phyloP scores from a whole-genome alignment of 2,797 vertebrate genomes.

The Mus spretus region DNA sequence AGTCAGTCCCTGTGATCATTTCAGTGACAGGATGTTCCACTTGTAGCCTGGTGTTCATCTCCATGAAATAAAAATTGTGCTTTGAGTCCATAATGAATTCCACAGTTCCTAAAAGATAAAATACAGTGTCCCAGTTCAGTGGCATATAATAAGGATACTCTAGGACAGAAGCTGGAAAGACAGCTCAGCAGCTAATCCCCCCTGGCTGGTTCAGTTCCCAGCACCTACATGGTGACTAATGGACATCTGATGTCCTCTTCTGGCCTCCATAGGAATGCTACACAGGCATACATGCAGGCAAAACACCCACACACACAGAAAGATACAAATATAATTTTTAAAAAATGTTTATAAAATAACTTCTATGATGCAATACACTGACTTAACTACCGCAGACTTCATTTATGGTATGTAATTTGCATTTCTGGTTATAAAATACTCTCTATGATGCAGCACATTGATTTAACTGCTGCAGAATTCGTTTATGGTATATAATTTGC shows the following conservation, averaged over 20 bases:
- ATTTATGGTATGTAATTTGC: slow-evolving; percentile 7
- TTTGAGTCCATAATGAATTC: slow-evolving; percentile 98
- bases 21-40: slow-evolving; percentile 98
- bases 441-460: neutral
- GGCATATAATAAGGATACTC: neutral
- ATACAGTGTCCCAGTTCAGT: slow-evolving; percentile 1
- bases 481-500: neutral
- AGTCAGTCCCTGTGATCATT: slow-evolving; percentile 98
- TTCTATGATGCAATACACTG: neutral
- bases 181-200: neutral
- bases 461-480: neutral
- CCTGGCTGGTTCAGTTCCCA: neutral
- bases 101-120: slow-evolving; percentile 93
- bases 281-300: neutral
- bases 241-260: neutral
- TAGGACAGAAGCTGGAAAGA: neutral
- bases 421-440: neutral
- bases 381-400: neutral
- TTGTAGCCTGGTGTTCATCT: slow-evolving; percentile 99
- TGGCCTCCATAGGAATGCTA: neutral
- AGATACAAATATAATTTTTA: neutral
- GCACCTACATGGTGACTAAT: neutral
- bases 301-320: neutral
- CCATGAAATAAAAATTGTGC: slow-evolving; percentile 99
- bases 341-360: neutral